Evolutionary conservation across 2,888 invertebrate species (phyloP).

Genomic region (Drosophila demipolita): DNA sequence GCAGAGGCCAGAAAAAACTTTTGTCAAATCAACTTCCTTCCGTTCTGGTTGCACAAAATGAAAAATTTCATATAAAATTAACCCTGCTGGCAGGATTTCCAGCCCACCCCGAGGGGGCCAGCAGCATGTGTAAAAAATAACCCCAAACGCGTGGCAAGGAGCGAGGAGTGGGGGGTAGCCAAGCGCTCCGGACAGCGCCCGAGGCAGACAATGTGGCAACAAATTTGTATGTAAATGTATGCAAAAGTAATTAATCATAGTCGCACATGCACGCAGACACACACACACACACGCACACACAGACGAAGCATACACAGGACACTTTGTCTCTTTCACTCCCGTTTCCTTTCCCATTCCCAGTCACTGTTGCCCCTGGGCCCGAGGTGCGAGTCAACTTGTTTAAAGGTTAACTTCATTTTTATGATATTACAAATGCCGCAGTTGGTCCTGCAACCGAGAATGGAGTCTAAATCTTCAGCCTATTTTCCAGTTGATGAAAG

Average conservation of each 20-base stretch:
- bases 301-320: conserved; percentile 38
- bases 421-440: conserved; percentile 40
- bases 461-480: not conserved
- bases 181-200: conserved; percentile 46
- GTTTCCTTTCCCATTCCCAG: conserved; percentile 3
- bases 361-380: not conserved
- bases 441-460: not conserved
- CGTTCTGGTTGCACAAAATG: conserved; percentile 71
- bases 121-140: conserved; percentile 57
- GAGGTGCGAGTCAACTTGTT: conserved; percentile 69
- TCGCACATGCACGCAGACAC: conserved; percentile 74
- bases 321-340: conserved; percentile 10
- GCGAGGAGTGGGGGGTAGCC: conserved; percentile 8
- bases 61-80: conserved; percentile 80
- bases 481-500: not conserved
- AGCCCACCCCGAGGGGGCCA: conserved; percentile 38
- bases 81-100: conserved; percentile 65
- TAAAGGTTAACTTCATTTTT: conserved; percentile 77
- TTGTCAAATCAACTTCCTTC: conserved; percentile 79
- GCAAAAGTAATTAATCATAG: conserved; percentile 80
- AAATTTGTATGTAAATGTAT: conserved; percentile 82
- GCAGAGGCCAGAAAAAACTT: conserved; percentile 54
- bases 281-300: conserved; percentile 32
- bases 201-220: conserved; percentile 80
- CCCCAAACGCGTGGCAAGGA: conserved; percentile 37